These are phyloP conservation scores for Lathamus discolor DNA, from an alignment of 2,113 vertebrate species.

Conservation along the genomic window DNA sequence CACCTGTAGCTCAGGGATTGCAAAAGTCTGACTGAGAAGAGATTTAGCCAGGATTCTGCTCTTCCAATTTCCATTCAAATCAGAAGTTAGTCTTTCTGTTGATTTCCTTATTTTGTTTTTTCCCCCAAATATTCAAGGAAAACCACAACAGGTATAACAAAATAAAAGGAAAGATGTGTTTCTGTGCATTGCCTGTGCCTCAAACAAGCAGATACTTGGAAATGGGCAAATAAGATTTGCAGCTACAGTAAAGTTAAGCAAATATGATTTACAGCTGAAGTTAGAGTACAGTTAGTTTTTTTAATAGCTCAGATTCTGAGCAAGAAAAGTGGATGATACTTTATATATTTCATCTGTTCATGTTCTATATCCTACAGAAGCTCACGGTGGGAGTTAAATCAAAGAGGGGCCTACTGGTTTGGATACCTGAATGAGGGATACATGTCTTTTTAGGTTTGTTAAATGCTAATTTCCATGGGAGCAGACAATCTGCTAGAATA, in stretches of 20 bases:
- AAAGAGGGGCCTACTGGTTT: neutral
- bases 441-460: neutral
- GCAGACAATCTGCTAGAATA: neutral
- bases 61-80: neutral
- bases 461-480: neutral
- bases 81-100: neutral
- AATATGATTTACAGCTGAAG: neutral
- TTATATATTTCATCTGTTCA: neutral
- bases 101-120: neutral
- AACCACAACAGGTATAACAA: neutral
- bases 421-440: neutral
- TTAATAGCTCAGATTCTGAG: neutral
- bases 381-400: neutral
- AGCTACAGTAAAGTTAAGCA: neutral
- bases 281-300: neutral
- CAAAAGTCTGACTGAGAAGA: neutral
- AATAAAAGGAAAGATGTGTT: neutral
- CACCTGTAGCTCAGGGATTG: neutral
- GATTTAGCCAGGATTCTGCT: neutral
- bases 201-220: neutral
- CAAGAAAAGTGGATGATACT: neutral
- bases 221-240: neutral
- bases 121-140: neutral
- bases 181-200: neutral
- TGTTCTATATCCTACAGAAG: neutral